Evolutionary conservation across 2,797 vertebrate species (phyloP).

Genomic region (Aldrovandia affinis): DNA sequence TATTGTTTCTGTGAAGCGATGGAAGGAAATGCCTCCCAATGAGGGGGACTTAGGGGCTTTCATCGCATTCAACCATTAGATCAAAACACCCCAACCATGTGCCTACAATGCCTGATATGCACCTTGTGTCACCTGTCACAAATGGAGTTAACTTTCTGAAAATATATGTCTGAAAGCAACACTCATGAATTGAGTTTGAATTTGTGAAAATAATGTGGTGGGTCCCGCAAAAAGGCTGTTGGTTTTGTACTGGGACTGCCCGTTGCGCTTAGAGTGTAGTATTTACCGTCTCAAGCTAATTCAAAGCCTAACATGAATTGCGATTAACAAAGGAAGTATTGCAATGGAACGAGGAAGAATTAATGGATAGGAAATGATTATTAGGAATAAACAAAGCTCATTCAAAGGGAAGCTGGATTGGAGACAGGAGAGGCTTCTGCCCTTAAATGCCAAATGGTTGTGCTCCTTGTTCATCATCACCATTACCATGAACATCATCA

Average conservation of each 20-base stretch:
- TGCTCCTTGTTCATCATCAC: not conserved
- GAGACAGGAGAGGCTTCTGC: not conserved
- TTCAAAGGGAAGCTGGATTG: not conserved
- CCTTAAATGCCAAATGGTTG: not conserved
- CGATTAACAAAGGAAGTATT: not conserved
- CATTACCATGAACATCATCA: not conserved
- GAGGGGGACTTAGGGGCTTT: too few species aligned
- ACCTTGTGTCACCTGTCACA: not conserved
- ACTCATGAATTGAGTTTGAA: too few species aligned
- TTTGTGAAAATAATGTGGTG: too few species aligned
- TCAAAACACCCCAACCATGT: not conserved
- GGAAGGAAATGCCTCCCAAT: not conserved
- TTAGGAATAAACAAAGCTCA: not conserved
- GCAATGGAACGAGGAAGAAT: not conserved
- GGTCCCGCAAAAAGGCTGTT: too few species aligned
- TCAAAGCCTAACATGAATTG: not conserved
- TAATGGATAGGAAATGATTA: not conserved
- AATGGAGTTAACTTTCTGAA: not conserved
- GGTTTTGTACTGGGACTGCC: too few species aligned
- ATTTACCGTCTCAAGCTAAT: too few species aligned
- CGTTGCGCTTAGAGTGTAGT: too few species aligned
- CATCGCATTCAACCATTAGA: not conserved
- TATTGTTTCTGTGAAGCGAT: not conserved
- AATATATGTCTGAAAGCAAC: too few species aligned
- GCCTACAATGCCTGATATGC: not conserved